Conservation (phyloP, 2,113 vertebrate genomes). For the Plotosus lineatus region DNA sequence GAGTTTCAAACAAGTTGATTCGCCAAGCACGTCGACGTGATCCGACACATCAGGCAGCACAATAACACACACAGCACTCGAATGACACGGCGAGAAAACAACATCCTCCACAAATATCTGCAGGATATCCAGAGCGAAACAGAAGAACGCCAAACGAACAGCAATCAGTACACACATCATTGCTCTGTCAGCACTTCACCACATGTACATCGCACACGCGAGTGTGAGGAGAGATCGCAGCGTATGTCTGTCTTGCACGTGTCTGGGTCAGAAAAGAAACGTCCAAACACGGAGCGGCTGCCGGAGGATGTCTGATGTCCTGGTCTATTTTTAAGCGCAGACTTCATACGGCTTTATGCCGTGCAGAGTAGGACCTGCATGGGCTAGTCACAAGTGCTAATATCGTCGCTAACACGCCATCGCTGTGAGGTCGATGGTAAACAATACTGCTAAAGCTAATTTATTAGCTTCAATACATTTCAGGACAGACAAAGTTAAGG, state of each 20-base stretch:
- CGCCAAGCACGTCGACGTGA: conserved; percentile 30
- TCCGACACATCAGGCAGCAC: conserved; percentile 30
- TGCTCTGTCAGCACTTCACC: not conserved
- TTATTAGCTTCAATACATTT: not conserved
- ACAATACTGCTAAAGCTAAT: too few species aligned
- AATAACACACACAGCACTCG: not conserved
- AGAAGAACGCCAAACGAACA: not conserved
- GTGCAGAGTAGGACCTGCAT: not conserved
- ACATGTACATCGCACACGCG: conserved; percentile 5
- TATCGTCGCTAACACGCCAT: not conserved
- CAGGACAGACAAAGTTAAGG: too few species aligned
- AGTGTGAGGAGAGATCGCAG: conserved; percentile 16
- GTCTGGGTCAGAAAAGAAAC: not conserved
- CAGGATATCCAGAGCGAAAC: not conserved
- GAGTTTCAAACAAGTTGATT: conserved; percentile 23
- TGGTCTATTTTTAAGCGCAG: conserved; percentile 15
- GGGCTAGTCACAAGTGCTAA: not conserved
- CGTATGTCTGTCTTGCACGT: not conserved
- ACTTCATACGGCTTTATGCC: not conserved
- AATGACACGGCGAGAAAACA: not conserved
- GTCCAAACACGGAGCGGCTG: not conserved
- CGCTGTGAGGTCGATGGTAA: not conserved
- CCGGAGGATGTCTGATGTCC: not conserved
- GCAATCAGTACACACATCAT: conserved; percentile 18
- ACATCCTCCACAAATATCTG: not conserved